Conservation (phyloP, 2,888 invertebrate species). For the Phanerotoma sp. region DNA sequence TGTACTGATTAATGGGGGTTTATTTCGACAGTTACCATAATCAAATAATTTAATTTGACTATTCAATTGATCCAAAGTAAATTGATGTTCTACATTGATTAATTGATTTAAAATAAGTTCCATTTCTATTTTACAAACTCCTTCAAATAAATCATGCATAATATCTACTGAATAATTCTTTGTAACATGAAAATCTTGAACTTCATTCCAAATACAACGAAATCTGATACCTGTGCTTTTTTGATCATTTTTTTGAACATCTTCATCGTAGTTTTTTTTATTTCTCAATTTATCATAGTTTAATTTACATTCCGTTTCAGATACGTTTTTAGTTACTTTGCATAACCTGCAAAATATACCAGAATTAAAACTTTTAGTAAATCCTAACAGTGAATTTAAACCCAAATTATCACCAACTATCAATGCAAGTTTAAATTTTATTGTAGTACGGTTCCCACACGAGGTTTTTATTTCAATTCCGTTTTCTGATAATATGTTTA, state of each 20-base stretch:
- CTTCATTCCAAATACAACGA: neutral
- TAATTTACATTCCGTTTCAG: too few species aligned
- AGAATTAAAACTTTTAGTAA: neutral
- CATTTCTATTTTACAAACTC: too few species aligned
- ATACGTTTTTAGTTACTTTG: neutral
- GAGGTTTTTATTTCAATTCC: constrained; percentile 11
- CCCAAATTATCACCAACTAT: constrained; percentile 5
- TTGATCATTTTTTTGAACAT: neutral
- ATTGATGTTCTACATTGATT: too few species aligned
- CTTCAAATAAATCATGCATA: too few species aligned
- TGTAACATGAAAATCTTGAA: neutral
- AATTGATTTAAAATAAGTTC: too few species aligned
- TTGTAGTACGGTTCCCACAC: neutral
- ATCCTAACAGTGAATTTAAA: neutral
- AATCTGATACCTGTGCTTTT: neutral
- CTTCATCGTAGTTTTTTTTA: neutral
- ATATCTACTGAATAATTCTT: too few species aligned
- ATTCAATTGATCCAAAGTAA: too few species aligned
- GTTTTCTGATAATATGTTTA: neutral
- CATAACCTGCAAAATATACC: neutral
- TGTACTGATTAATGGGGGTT: too few species aligned
- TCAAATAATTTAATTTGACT: too few species aligned
- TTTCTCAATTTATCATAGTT: neutral
- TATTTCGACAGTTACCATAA: too few species aligned
- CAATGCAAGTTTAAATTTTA: neutral